These are phyloP conservation scores for Hyperoplus immaculatus DNA, from an alignment of 2,797 vertebrate genomes.

Conservation along the genomic window DNA sequence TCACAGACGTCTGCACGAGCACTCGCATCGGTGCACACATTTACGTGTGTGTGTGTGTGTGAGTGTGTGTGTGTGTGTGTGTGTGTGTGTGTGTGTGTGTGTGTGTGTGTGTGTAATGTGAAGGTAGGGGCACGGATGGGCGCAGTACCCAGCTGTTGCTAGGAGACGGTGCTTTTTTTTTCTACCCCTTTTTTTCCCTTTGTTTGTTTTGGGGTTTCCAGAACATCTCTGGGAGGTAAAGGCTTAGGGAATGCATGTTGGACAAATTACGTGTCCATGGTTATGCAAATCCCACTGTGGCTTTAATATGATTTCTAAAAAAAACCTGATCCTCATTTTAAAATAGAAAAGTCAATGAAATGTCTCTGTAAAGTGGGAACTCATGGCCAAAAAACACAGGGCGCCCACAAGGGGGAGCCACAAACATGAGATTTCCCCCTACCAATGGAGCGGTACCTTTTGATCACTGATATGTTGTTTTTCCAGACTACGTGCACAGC, in stretches of 20 bases:
- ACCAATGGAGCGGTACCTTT: not conserved
- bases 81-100: too few species aligned
- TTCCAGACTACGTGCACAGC: not conserved
- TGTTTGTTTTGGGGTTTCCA: conserved; percentile 79
- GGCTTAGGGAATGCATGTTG: not conserved
- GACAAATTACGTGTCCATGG: not conserved
- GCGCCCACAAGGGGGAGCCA: conserved; percentile 73
- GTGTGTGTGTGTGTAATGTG: too few species aligned
- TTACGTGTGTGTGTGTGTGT: conserved; percentile 1
- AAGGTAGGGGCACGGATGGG: conserved; percentile 49
- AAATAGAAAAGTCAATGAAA: not conserved
- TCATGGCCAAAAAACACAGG: not conserved
- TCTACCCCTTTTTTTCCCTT: conserved; percentile 55
- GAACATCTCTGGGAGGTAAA: conserved; percentile 52
- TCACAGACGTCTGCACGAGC: conserved; percentile 45
- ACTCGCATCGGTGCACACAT: conserved; percentile 58
- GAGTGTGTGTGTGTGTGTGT: too few species aligned
- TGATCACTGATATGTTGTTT: not conserved
- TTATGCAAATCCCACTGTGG: not conserved
- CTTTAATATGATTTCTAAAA: not conserved
- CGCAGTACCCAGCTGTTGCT: conserved; percentile 82
- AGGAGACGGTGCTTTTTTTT: conserved; percentile 82
- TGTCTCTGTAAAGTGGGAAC: conserved; percentile 8
- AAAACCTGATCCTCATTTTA: not conserved
- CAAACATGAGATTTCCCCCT: conserved; percentile 37